These are phyloP conservation scores for Amphipoea oculea DNA, from an alignment of 2,888 invertebrate genomes.

Conservation along the genomic window DNA sequence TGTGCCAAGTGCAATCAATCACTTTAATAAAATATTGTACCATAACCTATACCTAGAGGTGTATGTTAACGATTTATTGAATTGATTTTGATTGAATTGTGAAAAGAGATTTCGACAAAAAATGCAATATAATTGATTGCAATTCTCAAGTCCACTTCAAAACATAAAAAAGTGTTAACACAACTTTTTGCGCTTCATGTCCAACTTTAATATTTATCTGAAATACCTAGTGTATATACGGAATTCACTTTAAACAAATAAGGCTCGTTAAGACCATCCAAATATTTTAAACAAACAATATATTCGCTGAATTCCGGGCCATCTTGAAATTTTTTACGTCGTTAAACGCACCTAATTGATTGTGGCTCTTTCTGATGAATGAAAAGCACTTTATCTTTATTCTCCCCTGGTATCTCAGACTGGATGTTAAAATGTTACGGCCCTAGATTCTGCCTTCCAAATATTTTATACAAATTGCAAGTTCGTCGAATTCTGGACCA, in stretches of 20 bases:
- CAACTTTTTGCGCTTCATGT: constrained; percentile 7
- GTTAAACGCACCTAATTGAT: constrained; percentile 42
- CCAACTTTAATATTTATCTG: neutral
- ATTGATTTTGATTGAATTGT: constrained; percentile 19
- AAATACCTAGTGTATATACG: constrained; percentile 4
- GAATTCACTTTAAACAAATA: constrained; percentile 29
- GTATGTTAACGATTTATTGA: constrained; percentile 1
- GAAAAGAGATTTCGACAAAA: neutral
- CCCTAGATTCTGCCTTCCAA: constrained; percentile 23
- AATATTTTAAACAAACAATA: constrained; percentile 45
- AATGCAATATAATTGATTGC: neutral
- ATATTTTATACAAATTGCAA: constrained; percentile 19
- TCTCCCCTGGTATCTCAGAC: constrained; percentile 27
- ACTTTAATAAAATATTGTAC: neutral
- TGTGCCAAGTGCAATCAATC: neutral
- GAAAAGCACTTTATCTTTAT: constrained; percentile 36
- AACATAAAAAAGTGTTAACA: constrained; percentile 10
- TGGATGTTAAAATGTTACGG: constrained; percentile 12
- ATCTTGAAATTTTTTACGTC: constrained; percentile 20
- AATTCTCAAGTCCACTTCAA: neutral
- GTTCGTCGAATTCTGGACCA: neutral
- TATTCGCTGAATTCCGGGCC: constrained; percentile 23
- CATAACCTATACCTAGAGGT: neutral
- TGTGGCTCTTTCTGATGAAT: constrained; percentile 23
- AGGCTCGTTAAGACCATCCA: constrained; percentile 31